Percentiles rank a stretch among this genome's conserved stretches.
These are phyloP conservation scores for Theristicus caerulescens DNA, from an alignment of 2,113 vertebrate genomes.

Conservation along the genomic window DNA sequence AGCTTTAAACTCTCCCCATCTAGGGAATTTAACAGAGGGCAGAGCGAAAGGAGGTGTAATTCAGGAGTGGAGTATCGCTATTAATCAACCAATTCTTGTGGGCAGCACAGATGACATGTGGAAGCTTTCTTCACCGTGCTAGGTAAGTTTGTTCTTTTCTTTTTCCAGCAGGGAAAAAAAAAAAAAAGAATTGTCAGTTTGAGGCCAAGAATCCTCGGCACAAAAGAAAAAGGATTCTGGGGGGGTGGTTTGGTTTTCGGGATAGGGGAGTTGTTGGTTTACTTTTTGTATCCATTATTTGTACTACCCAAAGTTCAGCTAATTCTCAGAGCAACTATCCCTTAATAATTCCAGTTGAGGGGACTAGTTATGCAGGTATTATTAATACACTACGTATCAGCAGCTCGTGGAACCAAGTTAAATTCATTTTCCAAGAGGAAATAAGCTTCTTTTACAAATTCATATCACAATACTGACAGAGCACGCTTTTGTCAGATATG, in stretches of 20 bases:
- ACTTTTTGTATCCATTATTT: background rate
- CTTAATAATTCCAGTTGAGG: background rate
- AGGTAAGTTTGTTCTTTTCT: background rate
- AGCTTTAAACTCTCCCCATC: background rate
- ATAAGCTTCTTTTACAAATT: background rate
- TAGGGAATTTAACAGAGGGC: background rate
- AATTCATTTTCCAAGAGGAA: background rate
- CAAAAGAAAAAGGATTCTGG: background rate
- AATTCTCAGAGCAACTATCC: background rate
- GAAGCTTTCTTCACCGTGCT: background rate
- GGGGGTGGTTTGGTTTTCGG: background rate
- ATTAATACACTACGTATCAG: background rate
- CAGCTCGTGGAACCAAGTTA: background rate
- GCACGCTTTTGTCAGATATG: accelerated
- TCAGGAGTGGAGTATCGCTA: background rate
- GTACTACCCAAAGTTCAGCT: background rate
- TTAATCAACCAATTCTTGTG: background rate
- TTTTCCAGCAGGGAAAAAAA: background rate
- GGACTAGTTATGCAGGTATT: background rate
- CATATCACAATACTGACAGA: background rate
- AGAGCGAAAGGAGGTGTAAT: background rate
- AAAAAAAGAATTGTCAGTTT: background rate
- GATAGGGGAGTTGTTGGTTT: background rate
- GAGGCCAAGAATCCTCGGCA: background rate
- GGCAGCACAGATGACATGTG: background rate